These are phyloP conservation scores for Gyrodactylus salaris DNA, from an alignment of 1,140 invertebrate genomes.

Conservation along the genomic window DNA sequence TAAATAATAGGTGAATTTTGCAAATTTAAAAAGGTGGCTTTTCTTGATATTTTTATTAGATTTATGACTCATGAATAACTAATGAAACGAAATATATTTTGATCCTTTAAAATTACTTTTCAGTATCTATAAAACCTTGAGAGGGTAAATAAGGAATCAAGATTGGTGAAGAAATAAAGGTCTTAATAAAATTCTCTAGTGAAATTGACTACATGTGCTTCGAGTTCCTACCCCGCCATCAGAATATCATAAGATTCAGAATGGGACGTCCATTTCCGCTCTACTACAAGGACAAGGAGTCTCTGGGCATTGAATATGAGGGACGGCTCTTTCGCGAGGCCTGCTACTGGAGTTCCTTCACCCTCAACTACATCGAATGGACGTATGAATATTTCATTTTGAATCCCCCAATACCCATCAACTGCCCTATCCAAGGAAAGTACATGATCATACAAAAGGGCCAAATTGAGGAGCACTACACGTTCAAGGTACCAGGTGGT, in stretches of 20 bases:
- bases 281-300: background rate
- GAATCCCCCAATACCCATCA: slow-evolving; percentile 53
- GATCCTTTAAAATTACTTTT: background rate
- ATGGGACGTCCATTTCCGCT: slow-evolving; percentile 29
- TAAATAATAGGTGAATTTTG: background rate
- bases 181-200: slow-evolving; percentile 25
- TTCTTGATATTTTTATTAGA: too few relatives aligned
- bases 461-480: slow-evolving; percentile 32
- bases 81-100: too few relatives aligned
- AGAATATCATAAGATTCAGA: slow-evolving; percentile 66
- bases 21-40: too few relatives aligned
- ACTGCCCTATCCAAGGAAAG: slow-evolving; percentile 74
- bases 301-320: slow-evolving; percentile 11
- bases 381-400: slow-evolving; percentile 25
- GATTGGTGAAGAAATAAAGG: background rate
- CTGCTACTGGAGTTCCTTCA: slow-evolving; percentile 18
- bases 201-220: slow-evolving; percentile 90
- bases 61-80: too few relatives aligned
- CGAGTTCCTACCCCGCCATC: slow-evolving; percentile 68
- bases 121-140: background rate
- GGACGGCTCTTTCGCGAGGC: slow-evolving; percentile 16
- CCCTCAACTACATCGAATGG: slow-evolving; percentile 15
- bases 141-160: background rate
- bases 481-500: slow-evolving; percentile 61
- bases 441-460: slow-evolving; percentile 62